Evolutionary conservation across 2,888 invertebrate species (phyloP), one percentile per base, ranked within the genome.

Genomic region (Helicoverpa assulta): DNA sequence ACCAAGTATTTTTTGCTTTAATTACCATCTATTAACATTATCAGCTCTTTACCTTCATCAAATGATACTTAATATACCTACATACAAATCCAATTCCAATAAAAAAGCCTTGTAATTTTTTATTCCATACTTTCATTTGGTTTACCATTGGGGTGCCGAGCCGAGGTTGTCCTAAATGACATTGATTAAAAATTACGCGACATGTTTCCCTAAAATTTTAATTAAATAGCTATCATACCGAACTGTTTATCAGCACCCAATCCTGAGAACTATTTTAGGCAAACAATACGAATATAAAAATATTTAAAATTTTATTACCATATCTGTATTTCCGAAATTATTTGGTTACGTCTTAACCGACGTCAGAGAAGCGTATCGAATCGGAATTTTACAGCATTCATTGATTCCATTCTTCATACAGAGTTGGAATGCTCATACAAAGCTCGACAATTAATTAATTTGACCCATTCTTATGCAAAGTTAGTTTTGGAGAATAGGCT

Each of bases 381-480:
- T 74, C 29, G 14, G 18, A 72, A 78, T 84, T 84, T 76, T 66
- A 78, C 80, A 76, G 83, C 18, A 82, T 80, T 64, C 43, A 69
- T 73, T 67, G 50, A 72, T 70, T 26, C 56, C 56, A 72, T 82
- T 70, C 54, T 65, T 71, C 26, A 26, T 65, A 55, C 12, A 40
- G 18, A 60, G 72, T 53, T 62, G 59, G 26, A 37, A 40, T 67
- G 51, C 55, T 73, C 67, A 53, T 61, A 68, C 63, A 67, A 69
- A 74, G 75, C 59, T 53, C 62, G 72, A 69, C 60, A 69, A 73
- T 76, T 66, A 78, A 78, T 81, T 82, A 76, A 82, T 86, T 74
- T 71, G 37, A 43, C 19, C 37, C 52, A 81, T 85, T 80, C 60
- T 81, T 69, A 76, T 85, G 81, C 43, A 74, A 72, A 74, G 78